Conservation (phyloP, 2,888 invertebrate genomes). For the Platycheirus albimanus region DNA sequence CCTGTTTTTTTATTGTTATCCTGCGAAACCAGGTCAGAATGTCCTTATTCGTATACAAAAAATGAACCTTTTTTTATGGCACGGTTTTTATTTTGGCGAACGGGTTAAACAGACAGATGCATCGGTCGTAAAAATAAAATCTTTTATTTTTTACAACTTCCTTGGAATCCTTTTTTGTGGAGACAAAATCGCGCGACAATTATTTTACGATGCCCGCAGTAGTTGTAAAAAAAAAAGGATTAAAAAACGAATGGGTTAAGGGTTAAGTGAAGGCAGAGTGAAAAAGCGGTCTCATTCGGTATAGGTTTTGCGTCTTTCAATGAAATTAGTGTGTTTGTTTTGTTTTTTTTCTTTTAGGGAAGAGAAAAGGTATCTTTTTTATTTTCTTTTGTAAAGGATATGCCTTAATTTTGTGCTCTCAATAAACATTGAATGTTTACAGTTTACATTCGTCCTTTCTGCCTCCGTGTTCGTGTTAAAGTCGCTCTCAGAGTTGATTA, state of each 20-base stretch:
- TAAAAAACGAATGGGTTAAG: constrained; percentile 65
- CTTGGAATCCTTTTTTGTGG: constrained; percentile 47
- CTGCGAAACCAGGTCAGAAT: constrained; percentile 54
- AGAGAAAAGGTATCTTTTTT: constrained; percentile 6
- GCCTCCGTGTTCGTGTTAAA: constrained; percentile 68
- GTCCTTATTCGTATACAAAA: constrained; percentile 42
- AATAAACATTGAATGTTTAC: constrained; percentile 49
- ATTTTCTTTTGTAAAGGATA: constrained; percentile 32
- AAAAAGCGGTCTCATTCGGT: constrained; percentile 4
- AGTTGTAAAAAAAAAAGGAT: constrained; percentile 43
- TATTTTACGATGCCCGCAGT: constrained; percentile 58
- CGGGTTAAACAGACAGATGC: constrained; percentile 63
- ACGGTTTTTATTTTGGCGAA: constrained; percentile 52
- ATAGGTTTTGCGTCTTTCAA: constrained; percentile 54
- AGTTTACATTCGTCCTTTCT: constrained; percentile 24
- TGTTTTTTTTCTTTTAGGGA: constrained; percentile 12
- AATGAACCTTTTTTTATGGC: constrained; percentile 42
- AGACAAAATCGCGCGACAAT: constrained; percentile 70
- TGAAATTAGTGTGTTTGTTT: constrained; percentile 62
- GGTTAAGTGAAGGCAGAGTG: not conserved
- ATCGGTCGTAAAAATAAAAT: constrained; percentile 49
- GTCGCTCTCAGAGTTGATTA: constrained; percentile 69
- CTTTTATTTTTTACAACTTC: constrained; percentile 14
- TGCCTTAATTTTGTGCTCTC: constrained; percentile 48
- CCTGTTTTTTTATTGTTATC: constrained; percentile 68